phyloP scores from a whole-genome alignment of 2,797 vertebrate genomes.

The Phataginus tetradactyla region DNA sequence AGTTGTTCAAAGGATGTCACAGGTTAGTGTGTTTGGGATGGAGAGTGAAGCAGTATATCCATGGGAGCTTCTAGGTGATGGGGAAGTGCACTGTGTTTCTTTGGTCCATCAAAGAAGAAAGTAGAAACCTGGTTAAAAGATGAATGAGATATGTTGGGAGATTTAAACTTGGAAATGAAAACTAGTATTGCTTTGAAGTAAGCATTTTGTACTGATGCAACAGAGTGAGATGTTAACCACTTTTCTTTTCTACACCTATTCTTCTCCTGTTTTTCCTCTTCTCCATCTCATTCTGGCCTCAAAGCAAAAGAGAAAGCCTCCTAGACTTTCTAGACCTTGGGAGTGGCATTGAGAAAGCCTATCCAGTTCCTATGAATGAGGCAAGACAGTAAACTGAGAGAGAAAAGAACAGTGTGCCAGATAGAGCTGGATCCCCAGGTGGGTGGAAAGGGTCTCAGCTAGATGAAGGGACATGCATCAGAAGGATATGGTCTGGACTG shows the following conservation, averaged over 20 bases:
- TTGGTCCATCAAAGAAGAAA: slow-evolving; percentile 26
- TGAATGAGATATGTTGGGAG: not conserved
- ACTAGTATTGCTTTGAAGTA: slow-evolving; percentile 25
- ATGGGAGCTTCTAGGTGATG: not conserved
- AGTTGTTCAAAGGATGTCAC: not conserved
- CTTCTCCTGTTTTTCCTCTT: not conserved
- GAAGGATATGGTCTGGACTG: not conserved
- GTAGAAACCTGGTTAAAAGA: not conserved
- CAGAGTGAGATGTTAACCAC: slow-evolving; percentile 1
- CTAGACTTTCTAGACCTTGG: not conserved
- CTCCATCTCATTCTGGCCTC: not conserved
- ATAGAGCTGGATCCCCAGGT: not conserved
- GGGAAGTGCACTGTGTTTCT: slow-evolving; percentile 11
- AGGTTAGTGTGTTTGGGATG: not conserved
- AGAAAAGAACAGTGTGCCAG: not conserved
- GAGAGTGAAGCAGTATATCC: not conserved
- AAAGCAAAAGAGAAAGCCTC: not conserved
- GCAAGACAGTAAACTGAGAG: not conserved
- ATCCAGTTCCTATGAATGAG: not conserved
- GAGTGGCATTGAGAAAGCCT: not conserved
- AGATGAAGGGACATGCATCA: not conserved
- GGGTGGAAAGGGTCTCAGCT: not conserved
- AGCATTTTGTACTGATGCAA: not conserved
- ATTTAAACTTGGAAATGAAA: slow-evolving; percentile 36
- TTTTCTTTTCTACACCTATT: not conserved